phyloP scores from a whole-genome alignment of 2,888 invertebrate species.

The Acronicta alni region DNA sequence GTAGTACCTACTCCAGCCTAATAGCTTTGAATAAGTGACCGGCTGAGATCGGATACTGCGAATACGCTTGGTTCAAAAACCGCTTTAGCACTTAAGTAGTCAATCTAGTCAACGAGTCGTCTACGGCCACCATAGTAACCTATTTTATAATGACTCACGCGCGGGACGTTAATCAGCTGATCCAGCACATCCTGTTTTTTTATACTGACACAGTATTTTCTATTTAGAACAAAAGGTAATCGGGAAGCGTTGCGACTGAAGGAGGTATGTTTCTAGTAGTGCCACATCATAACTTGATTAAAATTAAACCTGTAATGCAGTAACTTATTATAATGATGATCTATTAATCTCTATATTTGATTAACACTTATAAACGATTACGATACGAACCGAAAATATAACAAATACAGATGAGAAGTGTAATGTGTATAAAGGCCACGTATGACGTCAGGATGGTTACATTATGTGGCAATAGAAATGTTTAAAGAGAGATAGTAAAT shows the following conservation, averaged over 20 bases:
- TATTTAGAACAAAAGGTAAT: constrained; percentile 40
- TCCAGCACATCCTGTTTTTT: constrained; percentile 46
- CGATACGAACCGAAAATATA: too few species aligned
- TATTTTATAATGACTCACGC: constrained; percentile 42
- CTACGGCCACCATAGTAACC: constrained; percentile 42
- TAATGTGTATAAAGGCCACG: too few species aligned
- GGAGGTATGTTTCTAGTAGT: constrained; percentile 17
- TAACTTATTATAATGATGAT: too few species aligned
- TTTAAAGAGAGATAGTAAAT: too few species aligned
- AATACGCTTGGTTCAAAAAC: constrained; percentile 47
- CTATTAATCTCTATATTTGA: too few species aligned
- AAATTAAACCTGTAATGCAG: constrained; percentile 40
- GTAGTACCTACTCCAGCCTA: constrained; percentile 4
- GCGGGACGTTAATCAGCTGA: constrained; percentile 44
- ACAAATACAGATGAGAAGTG: too few species aligned
- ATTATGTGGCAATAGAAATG: too few species aligned
- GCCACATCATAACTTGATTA: neutral
- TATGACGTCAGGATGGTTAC: too few species aligned
- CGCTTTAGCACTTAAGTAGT: constrained; percentile 49
- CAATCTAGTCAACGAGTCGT: constrained; percentile 17
- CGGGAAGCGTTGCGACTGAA: constrained; percentile 20
- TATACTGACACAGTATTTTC: constrained; percentile 33
- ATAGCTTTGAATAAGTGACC: constrained; percentile 18
- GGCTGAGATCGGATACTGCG: constrained; percentile 29
- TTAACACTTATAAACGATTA: too few species aligned